These are phyloP conservation scores for Notamacropus eugenii DNA, from an alignment of 2,797 vertebrate species.

Conservation along the genomic window DNA sequence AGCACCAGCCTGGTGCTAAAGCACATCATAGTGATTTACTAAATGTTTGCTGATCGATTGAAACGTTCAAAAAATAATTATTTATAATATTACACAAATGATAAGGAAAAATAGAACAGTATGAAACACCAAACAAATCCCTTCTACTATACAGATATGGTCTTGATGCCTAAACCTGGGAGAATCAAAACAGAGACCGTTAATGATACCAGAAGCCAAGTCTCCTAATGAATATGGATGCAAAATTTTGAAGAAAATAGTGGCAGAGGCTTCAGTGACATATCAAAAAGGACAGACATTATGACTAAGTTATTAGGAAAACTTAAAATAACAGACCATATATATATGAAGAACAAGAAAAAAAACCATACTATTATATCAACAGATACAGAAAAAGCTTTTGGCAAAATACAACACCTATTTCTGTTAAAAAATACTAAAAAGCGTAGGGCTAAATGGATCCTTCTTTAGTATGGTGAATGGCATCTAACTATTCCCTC, in stretches of 20 bases:
- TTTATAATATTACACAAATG: neutral
- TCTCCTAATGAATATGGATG: neutral
- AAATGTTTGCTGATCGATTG: neutral
- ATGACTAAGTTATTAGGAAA: neutral
- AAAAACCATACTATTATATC: neutral
- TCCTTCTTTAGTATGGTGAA: neutral
- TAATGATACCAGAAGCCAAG: neutral
- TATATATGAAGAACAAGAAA: neutral
- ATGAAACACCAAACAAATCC: neutral
- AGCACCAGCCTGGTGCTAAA: neutral
- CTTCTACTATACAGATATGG: neutral
- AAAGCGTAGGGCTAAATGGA: neutral
- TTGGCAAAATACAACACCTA: neutral
- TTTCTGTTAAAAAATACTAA: neutral
- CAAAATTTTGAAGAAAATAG: neutral
- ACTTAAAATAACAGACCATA: neutral
- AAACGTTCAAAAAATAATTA: neutral
- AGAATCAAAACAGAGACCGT: neutral
- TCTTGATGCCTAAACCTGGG: neutral
- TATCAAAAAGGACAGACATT: neutral
- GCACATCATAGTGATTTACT: neutral
- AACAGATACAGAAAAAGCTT: neutral
- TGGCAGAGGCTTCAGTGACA: neutral
- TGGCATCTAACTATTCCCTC: neutral
- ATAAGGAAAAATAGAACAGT: neutral